Conservation (phyloP, 2,113 vertebrate species). For the Neodontobutis hainanensis region DNA sequence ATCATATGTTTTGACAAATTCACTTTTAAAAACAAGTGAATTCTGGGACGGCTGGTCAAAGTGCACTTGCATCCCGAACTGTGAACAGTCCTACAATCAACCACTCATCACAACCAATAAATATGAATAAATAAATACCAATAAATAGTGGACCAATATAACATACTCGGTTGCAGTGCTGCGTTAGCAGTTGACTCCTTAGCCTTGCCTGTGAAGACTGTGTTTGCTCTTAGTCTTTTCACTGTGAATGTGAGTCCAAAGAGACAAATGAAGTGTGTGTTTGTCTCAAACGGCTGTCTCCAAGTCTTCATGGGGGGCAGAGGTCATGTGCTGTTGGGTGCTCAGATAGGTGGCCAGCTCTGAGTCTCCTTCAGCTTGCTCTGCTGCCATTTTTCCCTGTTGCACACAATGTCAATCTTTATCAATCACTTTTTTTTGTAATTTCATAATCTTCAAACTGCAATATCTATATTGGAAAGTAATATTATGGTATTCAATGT, state of each 20-base stretch:
- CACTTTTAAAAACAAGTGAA: slow-evolving; percentile 8
- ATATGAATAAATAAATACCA: slow-evolving; percentile 80
- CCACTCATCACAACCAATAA: slow-evolving; percentile 72
- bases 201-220: neutral
- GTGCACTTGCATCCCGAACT: slow-evolving; percentile 61
- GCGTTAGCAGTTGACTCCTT: slow-evolving; percentile 29
- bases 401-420: neutral
- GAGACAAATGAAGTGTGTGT: slow-evolving; percentile 7
- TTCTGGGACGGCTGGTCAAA: slow-evolving; percentile 37
- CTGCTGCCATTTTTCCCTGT: slow-evolving; percentile 90
- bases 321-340: slow-evolving; percentile 75
- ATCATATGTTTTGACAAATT: neutral
- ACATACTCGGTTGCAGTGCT: slow-evolving; percentile 22
- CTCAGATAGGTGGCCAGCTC: slow-evolving; percentile 88
- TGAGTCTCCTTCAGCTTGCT: slow-evolving; percentile 88
- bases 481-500: no score
- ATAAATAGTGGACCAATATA: slow-evolving; percentile 67
- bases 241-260: slow-evolving; percentile 25
- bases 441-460: no score
- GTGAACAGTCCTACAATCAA: slow-evolving; percentile 41
- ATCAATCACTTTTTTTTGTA: neutral
- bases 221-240: neutral
- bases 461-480: no score
- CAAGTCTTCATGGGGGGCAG: slow-evolving; percentile 86
- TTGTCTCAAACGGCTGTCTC: slow-evolving; percentile 94